Evolutionary conservation across 2,113 vertebrate genomes (phyloP).

Genomic region (Phyllopteryx taeniolatus): DNA sequence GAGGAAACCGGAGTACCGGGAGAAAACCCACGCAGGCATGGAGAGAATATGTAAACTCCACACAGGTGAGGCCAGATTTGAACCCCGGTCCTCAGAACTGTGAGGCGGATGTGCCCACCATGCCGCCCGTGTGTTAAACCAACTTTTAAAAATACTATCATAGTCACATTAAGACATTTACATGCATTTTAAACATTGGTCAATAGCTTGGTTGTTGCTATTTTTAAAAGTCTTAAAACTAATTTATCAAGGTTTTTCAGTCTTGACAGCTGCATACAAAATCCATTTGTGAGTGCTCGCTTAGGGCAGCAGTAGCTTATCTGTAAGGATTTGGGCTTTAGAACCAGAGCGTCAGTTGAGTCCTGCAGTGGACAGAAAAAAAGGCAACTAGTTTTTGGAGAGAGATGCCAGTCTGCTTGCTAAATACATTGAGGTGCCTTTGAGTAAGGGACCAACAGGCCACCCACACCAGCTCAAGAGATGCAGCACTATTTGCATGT

Average conservation of each 20-base stretch:
- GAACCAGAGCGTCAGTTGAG: background rate
- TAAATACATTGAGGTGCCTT: background rate
- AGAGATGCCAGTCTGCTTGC: background rate
- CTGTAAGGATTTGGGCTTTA: background rate
- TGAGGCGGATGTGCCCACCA: too few relatives aligned
- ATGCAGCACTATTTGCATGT: background rate
- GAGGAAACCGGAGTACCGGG: too few relatives aligned
- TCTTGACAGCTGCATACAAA: conserved; percentile 12
- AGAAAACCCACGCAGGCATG: too few relatives aligned
- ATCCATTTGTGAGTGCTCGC: conserved; percentile 7
- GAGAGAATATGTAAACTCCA: too few relatives aligned
- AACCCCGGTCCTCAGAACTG: too few relatives aligned
- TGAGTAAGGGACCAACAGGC: background rate
- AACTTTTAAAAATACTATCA: background rate
- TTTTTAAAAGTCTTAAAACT: conserved; percentile 5
- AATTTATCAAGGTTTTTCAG: conserved; percentile 4
- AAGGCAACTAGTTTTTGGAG: background rate
- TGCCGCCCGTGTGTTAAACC: background rate
- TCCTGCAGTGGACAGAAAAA: background rate
- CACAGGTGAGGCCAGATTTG: too few relatives aligned
- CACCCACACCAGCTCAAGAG: background rate
- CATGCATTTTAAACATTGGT: too few relatives aligned
- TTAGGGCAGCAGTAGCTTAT: background rate
- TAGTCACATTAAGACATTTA: background rate
- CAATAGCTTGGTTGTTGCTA: too few relatives aligned